Conservation (phyloP, 35 echinoderm and acorn worm species). For the Heliocidaris erythrogramma region DNA sequence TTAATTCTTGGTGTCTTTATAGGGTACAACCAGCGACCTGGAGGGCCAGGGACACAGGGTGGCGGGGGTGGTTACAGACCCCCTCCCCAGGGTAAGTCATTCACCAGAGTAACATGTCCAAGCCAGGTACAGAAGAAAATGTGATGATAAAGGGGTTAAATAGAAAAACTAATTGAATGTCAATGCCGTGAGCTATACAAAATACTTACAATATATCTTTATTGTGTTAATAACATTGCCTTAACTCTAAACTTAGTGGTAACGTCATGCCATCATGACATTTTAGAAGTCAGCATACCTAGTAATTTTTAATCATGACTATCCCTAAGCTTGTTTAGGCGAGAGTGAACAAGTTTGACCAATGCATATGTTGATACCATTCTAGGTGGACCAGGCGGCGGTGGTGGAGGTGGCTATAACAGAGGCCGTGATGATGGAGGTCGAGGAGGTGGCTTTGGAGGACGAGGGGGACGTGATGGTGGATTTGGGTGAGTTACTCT, state of each 20-base stretch:
- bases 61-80: too few relatives aligned
- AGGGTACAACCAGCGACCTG: slow-evolving; percentile 41
- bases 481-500: slow-evolving; percentile 50
- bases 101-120: background rate
- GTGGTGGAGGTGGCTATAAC: slow-evolving; percentile 13
- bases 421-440: slow-evolving; percentile 32
- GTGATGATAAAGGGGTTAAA: background rate
- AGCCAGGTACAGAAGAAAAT: background rate
- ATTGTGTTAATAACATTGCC: background rate
- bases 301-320: background rate
- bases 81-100: too few relatives aligned
- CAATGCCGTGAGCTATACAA: background rate
- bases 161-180: background rate
- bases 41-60: slow-evolving; percentile 40
- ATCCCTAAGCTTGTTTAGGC: background rate
- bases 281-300: background rate
- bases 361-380: background rate
- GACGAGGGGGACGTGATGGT: background rate
- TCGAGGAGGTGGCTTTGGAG: slow-evolving; percentile 38
- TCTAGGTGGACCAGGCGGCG: slow-evolving; percentile 49
- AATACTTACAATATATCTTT: background rate
- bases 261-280: background rate
- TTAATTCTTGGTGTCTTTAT: background rate
- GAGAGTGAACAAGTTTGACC: background rate
- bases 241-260: background rate